These are phyloP conservation scores for Mesitornis unicolor DNA, from an alignment of 2,113 vertebrate species.

Conservation along the genomic window DNA sequence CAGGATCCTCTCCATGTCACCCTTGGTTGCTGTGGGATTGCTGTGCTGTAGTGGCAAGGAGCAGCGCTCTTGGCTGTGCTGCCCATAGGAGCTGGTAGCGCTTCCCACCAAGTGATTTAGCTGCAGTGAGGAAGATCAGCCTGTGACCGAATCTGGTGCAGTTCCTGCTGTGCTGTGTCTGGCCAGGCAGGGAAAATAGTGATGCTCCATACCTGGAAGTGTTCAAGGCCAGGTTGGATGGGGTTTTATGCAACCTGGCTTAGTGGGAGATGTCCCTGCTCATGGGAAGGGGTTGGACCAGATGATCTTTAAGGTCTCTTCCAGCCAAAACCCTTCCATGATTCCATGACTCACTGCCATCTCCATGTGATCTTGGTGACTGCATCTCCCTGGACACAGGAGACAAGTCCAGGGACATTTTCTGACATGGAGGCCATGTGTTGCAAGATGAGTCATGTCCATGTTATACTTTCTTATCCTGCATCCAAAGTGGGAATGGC, in stretches of 20 bases:
- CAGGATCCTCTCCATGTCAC: background rate
- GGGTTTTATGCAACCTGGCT: too few species aligned
- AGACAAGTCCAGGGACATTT: background rate
- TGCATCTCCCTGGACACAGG: background rate
- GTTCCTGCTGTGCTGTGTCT: background rate
- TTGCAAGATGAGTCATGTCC: rapidly evolving
- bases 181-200: background rate
- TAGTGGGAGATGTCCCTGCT: too few species aligned
- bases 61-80: background rate
- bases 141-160: rapidly evolving
- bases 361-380: rapidly evolving
- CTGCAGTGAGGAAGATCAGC: background rate
- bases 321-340: too few species aligned
- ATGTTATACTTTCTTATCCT: background rate
- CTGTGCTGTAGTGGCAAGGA: background rate
- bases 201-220: too few species aligned
- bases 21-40: rapidly evolving
- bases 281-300: too few species aligned
- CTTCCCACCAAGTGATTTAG: background rate
- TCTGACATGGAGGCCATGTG: rapidly evolving
- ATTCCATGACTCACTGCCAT: background rate
- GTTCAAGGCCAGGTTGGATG: too few species aligned
- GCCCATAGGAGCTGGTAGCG: rapidly evolving
- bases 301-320: too few species aligned
- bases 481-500: background rate